These are phyloP conservation scores for Acyrthosiphon pisum DNA, from an alignment of 1,140 invertebrate genomes.

Conservation along the genomic window DNA sequence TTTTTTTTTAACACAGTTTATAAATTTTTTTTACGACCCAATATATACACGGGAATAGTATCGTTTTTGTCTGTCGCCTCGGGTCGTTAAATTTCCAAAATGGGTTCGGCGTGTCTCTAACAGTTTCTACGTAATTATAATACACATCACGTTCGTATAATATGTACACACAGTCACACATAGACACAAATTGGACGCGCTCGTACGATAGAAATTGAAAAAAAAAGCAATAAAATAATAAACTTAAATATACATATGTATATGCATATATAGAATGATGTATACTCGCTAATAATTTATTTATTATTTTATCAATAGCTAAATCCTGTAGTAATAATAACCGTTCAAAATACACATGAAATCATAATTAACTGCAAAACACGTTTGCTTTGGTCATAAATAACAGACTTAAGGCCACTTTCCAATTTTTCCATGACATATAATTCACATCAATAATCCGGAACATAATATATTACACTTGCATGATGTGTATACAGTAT, in stretches of 20 bases:
- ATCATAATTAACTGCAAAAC: slow-evolving; percentile 34
- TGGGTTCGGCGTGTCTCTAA: slow-evolving; percentile 40
- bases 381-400: slow-evolving; percentile 30
- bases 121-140: slow-evolving; percentile 41
- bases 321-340: neutral
- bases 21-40: slow-evolving; percentile 47
- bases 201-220: neutral
- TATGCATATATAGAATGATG: neutral
- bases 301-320: slow-evolving; percentile 3
- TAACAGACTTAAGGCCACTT: slow-evolving; percentile 4
- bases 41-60: slow-evolving; percentile 30
- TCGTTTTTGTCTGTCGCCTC: slow-evolving; percentile 43
- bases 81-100: slow-evolving; percentile 52
- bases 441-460: slow-evolving; percentile 10
- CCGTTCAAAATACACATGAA: neutral
- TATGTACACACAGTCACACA: slow-evolving; percentile 9
- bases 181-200: neutral
- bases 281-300: slow-evolving; percentile 15
- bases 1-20: slow-evolving; percentile 11
- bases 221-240: slow-evolving; percentile 28
- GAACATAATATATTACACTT: neutral
- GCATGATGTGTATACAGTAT: neutral
- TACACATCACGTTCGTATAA: neutral
- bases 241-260: neutral
- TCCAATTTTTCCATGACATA: slow-evolving; percentile 15